A percentile compares a stretch with the other conserved stretches of the same genome.
Conservation (phyloP, 2,113 vertebrate species). For the Alouatta palliata region DNA sequence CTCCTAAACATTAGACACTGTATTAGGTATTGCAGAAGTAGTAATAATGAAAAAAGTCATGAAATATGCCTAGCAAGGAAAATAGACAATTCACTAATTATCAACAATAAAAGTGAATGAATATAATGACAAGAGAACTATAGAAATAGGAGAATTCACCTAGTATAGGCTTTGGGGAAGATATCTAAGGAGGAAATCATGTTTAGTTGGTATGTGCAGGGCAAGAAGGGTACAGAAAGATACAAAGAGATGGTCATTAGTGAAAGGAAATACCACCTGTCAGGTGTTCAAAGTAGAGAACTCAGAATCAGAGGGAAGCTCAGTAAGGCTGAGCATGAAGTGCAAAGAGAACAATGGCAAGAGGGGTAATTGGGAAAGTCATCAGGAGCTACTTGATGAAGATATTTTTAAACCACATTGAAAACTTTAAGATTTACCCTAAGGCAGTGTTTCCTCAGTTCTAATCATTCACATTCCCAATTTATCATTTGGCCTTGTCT, state of each 20-base stretch:
- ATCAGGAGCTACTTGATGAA: neutral
- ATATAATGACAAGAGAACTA: neutral
- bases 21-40: neutral
- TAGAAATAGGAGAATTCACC: neutral
- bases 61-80: neutral
- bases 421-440: neutral
- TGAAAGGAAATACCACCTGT: neutral
- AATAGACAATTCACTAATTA: neutral
- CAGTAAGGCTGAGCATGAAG: neutral
- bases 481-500: neutral
- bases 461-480: neutral
- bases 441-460: neutral
- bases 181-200: neutral
- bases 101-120: neutral
- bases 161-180: neutral
- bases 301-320: neutral
- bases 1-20: neutral
- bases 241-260: neutral
- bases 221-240: neutral
- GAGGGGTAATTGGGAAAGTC: neutral
- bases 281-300: neutral
- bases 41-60: neutral
- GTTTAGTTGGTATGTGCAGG: neutral
- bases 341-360: neutral
- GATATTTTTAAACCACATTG: neutral